phyloP scores from a whole-genome alignment of 1,140 invertebrate genomes.

The Scaptodrosophila lebanonensis region DNA sequence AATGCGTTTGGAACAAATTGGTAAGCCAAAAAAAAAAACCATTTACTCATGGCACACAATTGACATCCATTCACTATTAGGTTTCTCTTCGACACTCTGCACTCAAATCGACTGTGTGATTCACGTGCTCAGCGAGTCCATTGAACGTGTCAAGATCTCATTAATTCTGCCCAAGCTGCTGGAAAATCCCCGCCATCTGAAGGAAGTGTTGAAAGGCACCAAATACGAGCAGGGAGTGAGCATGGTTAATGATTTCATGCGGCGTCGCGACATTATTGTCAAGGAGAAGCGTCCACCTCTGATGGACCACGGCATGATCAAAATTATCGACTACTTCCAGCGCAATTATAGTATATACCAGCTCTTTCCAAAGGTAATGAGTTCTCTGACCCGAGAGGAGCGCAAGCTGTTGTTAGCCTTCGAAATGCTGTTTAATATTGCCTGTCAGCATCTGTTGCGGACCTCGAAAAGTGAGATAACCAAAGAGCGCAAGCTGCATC shows the following conservation, averaged over 20 bases:
- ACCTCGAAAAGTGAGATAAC: constrained; percentile 43
- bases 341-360: constrained; percentile 18
- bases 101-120: constrained; percentile 33
- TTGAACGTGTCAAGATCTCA: constrained; percentile 40
- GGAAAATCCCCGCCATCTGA: constrained; percentile 14
- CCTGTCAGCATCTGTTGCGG: constrained; percentile 33
- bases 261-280: neutral
- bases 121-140: constrained; percentile 14
- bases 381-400: constrained; percentile 11
- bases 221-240: constrained; percentile 18
- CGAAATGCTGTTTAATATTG: constrained; percentile 31
- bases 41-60: too few relatives aligned
- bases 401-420: constrained; percentile 36
- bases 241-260: constrained; percentile 14
- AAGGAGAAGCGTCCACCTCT: constrained; percentile 7
- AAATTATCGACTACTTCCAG: constrained; percentile 41
- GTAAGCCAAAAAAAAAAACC: too few relatives aligned
- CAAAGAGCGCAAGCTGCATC: constrained; percentile 42
- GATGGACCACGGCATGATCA: constrained; percentile 30
- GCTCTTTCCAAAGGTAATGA: constrained; percentile 33
- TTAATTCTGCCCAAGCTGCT: constrained; percentile 40
- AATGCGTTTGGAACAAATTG: too few relatives aligned
- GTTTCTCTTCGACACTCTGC: constrained; percentile 16
- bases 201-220: constrained; percentile 6
- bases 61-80: too few relatives aligned